Percentiles rank a stretch among this genome's conserved stretches.
These are phyloP conservation scores for Peromyscus aztecus DNA, from an alignment of 2,797 vertebrate genomes.

Conservation along the genomic window DNA sequence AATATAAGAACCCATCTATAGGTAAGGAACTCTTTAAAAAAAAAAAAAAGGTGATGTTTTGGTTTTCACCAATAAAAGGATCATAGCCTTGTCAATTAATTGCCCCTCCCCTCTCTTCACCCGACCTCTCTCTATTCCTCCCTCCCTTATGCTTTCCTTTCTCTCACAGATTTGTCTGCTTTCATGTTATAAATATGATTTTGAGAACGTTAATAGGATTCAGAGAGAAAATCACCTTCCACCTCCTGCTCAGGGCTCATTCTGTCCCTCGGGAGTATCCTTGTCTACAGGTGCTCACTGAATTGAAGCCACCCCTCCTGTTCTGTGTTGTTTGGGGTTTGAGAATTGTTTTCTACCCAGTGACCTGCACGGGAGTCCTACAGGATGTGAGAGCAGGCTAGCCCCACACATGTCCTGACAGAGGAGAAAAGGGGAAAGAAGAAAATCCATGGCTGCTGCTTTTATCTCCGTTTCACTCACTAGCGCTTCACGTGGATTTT, in stretches of 20 bases:
- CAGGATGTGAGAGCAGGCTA: background rate
- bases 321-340: background rate
- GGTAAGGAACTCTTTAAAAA: background rate
- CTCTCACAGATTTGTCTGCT: background rate
- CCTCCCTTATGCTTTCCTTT: background rate
- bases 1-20: slow-evolving; percentile 6
- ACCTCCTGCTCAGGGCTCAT: background rate
- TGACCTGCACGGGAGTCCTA: background rate
- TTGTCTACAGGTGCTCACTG: background rate
- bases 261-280: background rate
- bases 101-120: background rate
- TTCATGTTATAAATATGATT: background rate
- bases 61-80: slow-evolving; percentile 29
- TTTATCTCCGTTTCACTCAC: background rate
- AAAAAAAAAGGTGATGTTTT: background rate
- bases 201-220: background rate
- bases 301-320: background rate
- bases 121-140: too few species aligned
- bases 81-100: background rate
- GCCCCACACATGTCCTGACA: background rate
- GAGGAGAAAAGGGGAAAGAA: background rate
- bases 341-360: background rate
- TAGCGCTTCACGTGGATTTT: background rate
- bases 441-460: background rate
- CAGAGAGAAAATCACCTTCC: background rate